Conservation (phyloP, 2,113 vertebrate genomes). For the Gila orcuttii region DNA sequence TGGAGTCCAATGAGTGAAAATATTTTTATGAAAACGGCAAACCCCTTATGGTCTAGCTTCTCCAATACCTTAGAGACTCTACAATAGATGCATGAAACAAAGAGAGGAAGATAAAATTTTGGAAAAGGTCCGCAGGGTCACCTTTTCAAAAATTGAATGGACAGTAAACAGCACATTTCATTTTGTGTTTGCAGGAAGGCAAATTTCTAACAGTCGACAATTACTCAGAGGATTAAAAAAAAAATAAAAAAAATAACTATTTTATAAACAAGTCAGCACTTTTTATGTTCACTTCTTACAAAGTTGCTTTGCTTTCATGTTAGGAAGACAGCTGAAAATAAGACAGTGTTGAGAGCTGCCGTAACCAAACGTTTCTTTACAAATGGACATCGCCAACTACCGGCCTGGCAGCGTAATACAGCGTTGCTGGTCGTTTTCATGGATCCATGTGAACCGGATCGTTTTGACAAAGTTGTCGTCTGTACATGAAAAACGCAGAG, state of each 20-base stretch:
- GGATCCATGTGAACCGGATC: too few species aligned
- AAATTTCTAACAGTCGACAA: background rate
- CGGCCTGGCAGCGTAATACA: too few species aligned
- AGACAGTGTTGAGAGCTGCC: background rate
- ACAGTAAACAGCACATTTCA: background rate
- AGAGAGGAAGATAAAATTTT: background rate
- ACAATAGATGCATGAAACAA: constrained; percentile 31
- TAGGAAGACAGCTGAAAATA: constrained; percentile 4
- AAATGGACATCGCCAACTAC: too few species aligned
- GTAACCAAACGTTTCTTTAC: background rate
- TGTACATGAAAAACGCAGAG: too few species aligned
- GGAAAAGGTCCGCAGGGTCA: constrained; percentile 35
- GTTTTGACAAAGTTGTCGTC: too few species aligned
- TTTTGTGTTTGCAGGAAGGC: constrained; percentile 17
- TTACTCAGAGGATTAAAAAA: constrained; percentile 12
- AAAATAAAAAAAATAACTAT: background rate
- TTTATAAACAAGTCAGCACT: constrained; percentile 30
- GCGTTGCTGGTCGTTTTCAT: too few species aligned
- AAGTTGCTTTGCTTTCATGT: background rate
- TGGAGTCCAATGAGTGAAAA: constrained; percentile 35
- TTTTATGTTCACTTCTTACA: constrained; percentile 21
- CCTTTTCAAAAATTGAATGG: constrained; percentile 10
- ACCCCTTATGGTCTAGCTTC: constrained; percentile 3
- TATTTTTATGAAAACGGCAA: constrained; percentile 2
- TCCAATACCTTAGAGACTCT: constrained; percentile 18